These are phyloP conservation scores for Propithecus coquereli DNA, from an alignment of 2,113 vertebrate species.

Conservation along the genomic window DNA sequence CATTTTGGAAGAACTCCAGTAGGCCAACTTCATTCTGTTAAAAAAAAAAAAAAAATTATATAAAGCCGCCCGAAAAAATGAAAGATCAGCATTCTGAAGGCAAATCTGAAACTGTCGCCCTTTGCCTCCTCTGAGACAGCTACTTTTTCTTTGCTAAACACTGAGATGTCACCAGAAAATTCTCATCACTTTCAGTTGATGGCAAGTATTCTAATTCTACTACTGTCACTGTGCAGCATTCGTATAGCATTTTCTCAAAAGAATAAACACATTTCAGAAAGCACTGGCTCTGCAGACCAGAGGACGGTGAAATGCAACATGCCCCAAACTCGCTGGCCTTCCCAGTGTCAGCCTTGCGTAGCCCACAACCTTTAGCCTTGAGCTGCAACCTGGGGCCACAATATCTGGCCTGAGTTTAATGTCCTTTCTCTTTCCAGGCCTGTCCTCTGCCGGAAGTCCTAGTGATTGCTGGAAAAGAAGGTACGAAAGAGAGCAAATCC, in stretches of 20 bases:
- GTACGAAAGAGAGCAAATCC: background rate
- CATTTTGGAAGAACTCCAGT: slow-evolving; percentile 91
- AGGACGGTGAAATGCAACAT: fast-evolving
- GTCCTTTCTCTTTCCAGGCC: background rate
- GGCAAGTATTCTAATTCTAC: background rate
- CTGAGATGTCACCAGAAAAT: background rate
- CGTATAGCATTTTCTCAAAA: background rate
- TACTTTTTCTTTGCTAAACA: background rate
- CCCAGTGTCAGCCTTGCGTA: fast-evolving
- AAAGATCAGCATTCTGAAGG: slow-evolving; percentile 33
- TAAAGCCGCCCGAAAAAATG: background rate
- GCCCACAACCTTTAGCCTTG: background rate
- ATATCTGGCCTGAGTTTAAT: background rate
- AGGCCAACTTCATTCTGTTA: slow-evolving; percentile 94
- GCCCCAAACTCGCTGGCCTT: fast-evolving
- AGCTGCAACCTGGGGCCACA: background rate
- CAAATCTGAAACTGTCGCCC: background rate
- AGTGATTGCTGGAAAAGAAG: background rate
- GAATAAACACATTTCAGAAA: background rate
- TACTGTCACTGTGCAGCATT: background rate
- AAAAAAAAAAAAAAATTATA: slow-evolving; percentile 38
- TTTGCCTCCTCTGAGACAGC: background rate
- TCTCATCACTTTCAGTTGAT: background rate
- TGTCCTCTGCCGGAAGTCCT: background rate
- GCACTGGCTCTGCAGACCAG: fast-evolving